Evolutionary conservation across 2,888 invertebrate species (phyloP).

Genomic region (Sminthurinus aureus): DNA sequence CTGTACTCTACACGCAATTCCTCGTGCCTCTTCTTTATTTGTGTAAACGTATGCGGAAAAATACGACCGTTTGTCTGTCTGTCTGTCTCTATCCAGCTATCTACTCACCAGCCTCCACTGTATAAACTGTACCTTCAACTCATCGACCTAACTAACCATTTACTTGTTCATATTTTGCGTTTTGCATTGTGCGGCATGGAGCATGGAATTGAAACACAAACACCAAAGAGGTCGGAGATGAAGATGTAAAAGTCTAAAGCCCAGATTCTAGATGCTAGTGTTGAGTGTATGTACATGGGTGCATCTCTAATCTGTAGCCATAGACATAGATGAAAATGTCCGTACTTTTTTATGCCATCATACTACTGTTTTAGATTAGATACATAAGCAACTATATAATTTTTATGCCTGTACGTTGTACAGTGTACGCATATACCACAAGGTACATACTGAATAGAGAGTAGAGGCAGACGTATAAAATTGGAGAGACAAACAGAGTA

Average conservation of each 20-base stretch:
- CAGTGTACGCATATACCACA: neutral
- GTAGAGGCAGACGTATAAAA: neutral
- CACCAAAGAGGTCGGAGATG: neutral
- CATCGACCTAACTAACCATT: neutral
- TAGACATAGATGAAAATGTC: neutral
- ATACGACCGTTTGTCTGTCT: neutral
- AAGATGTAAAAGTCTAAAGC: neutral
- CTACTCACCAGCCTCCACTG: too few species aligned
- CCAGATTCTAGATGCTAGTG: too few species aligned
- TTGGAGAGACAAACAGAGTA: constrained; percentile 22
- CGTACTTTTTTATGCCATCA: neutral
- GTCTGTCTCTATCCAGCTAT: too few species aligned
- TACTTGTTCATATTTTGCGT: neutral
- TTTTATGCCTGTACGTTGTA: neutral
- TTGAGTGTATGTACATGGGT: neutral
- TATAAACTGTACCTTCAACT: neutral
- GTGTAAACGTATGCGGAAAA: neutral
- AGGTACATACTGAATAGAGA: constrained; percentile 1
- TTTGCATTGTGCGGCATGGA: neutral
- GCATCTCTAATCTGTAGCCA: too few species aligned
- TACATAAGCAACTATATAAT: neutral
- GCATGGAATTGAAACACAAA: neutral
- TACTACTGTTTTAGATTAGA: neutral
- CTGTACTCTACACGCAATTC: neutral
- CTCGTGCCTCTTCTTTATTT: neutral